These are phyloP conservation scores for Eledona agricola DNA, from an alignment of 2,888 invertebrate species.

Conservation along the genomic window DNA sequence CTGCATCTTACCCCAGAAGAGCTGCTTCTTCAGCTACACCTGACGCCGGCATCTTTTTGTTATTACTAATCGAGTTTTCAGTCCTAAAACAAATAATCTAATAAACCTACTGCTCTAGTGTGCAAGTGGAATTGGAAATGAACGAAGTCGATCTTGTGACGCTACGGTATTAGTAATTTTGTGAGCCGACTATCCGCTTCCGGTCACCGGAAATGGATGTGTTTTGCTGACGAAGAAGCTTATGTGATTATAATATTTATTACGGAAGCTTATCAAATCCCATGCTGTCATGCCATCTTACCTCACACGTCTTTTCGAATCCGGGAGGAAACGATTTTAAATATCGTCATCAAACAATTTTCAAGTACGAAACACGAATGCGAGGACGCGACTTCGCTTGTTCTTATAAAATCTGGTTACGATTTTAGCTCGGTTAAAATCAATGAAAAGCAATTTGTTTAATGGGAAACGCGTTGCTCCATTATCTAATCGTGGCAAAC, in stretches of 20 bases:
- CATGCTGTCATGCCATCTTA: conserved; percentile 23
- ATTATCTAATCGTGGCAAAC: conserved; percentile 10
- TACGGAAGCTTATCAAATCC: conserved; percentile 7
- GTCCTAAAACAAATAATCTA: conserved; percentile 54
- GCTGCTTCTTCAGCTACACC: conserved; percentile 84
- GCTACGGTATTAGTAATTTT: conserved; percentile 8
- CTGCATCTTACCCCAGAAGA: conserved; percentile 81
- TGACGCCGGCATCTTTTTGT: conserved; percentile 74
- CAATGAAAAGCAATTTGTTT: conserved; percentile 27
- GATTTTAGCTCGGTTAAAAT: conserved; percentile 9
- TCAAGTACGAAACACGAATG: conserved; percentile 7
- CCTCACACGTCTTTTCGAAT: conserved; percentile 11
- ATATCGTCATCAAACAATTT: conserved; percentile 17
- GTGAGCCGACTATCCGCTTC: conserved; percentile 11
- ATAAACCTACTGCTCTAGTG: conserved; percentile 3
- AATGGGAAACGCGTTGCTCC: conserved; percentile 19
- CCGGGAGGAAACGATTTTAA: not conserved
- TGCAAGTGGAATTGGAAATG: not conserved
- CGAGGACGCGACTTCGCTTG: conserved; percentile 11
- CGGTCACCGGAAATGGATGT: conserved; percentile 17
- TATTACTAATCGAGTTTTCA: conserved; percentile 59
- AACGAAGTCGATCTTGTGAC: not conserved
- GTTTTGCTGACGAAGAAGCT: conserved; percentile 12
- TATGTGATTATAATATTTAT: conserved; percentile 17
- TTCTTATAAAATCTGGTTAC: too few species aligned